A percentile compares a stretch with the other conserved stretches of the same genome.
phyloP scores from a whole-genome alignment of 2,888 invertebrate genomes.

The Oligia fasciuncula region DNA sequence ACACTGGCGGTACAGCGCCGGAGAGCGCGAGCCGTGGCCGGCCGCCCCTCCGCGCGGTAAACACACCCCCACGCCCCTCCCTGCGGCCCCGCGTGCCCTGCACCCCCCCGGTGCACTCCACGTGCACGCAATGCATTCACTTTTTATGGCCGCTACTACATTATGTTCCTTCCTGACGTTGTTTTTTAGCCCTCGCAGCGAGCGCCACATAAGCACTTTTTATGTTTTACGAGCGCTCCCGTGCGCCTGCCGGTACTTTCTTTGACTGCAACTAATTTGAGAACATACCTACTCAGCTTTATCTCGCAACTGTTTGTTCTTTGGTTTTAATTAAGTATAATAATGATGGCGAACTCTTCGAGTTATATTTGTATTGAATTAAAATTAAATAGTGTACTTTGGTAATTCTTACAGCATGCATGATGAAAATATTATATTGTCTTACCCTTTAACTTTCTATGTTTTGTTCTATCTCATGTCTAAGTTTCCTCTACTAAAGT shows the following conservation, averaged over 20 bases:
- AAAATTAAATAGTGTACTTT: constrained; percentile 4
- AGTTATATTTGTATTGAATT: constrained; percentile 25
- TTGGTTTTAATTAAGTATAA: constrained; percentile 50
- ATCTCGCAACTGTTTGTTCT: constrained; percentile 63
- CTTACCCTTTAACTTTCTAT: background rate
- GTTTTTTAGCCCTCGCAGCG: constrained; percentile 85
- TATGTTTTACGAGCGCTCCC: constrained; percentile 87
- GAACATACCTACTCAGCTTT: constrained; percentile 70
- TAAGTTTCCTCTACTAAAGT: background rate
- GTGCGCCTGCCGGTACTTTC: constrained; percentile 82
- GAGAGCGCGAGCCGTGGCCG: constrained; percentile 71
- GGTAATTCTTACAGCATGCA: background rate
- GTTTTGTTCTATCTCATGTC: background rate
- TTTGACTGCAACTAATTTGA: constrained; percentile 82
- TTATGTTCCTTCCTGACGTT: constrained; percentile 87
- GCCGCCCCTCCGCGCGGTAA: constrained; percentile 86
- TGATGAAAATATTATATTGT: background rate
- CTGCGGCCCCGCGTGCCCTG: constrained; percentile 65
- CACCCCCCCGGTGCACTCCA: constrained; percentile 82
- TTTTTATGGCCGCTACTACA: constrained; percentile 88
- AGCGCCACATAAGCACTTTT: constrained; percentile 89
- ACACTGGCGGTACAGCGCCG: constrained; percentile 87
- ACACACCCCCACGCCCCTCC: constrained; percentile 87
- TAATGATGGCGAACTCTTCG: constrained; percentile 28
- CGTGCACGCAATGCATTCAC: constrained; percentile 89